Conservation (phyloP, 2,797 vertebrate species). For the Crenuchus spilurus region DNA sequence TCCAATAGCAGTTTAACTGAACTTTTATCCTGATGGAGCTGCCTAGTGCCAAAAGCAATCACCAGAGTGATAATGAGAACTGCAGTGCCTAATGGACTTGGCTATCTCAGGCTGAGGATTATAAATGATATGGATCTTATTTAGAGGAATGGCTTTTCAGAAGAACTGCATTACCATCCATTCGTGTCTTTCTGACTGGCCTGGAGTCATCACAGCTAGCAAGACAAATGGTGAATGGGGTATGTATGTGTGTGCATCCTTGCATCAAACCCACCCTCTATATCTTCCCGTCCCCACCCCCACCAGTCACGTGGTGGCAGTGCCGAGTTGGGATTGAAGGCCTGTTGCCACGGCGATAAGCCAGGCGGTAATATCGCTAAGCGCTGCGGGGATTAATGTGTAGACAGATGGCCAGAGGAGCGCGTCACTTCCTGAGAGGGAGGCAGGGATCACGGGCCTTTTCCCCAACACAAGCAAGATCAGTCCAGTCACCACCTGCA, state of each 20-base stretch:
- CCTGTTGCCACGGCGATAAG: constrained; percentile 81
- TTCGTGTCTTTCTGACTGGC: not conserved
- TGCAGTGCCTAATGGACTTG: not conserved
- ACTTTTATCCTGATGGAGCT: not conserved
- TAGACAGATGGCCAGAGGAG: constrained; percentile 79
- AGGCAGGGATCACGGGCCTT: constrained; percentile 51
- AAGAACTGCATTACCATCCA: not conserved
- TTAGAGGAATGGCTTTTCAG: not conserved
- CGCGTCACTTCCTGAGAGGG: constrained; percentile 76
- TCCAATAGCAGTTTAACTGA: too few relatives aligned
- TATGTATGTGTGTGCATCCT: constrained; percentile 15
- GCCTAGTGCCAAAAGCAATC: not conserved
- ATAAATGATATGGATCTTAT: not conserved
- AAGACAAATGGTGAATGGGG: not conserved
- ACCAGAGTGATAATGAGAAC: not conserved
- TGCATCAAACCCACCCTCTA: not conserved
- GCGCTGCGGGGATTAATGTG: constrained; percentile 81
- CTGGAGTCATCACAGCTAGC: not conserved
- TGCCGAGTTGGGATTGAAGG: constrained; percentile 77
- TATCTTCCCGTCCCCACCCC: constrained; percentile 55
- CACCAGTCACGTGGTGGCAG: constrained; percentile 73
- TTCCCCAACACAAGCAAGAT: constrained; percentile 21
- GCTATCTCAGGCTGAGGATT: not conserved
- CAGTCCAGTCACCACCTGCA: constrained; percentile 32
- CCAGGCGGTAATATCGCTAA: constrained; percentile 83